phyloP scores from a whole-genome alignment of 2,113 vertebrate species.

The Noturus placidus region DNA sequence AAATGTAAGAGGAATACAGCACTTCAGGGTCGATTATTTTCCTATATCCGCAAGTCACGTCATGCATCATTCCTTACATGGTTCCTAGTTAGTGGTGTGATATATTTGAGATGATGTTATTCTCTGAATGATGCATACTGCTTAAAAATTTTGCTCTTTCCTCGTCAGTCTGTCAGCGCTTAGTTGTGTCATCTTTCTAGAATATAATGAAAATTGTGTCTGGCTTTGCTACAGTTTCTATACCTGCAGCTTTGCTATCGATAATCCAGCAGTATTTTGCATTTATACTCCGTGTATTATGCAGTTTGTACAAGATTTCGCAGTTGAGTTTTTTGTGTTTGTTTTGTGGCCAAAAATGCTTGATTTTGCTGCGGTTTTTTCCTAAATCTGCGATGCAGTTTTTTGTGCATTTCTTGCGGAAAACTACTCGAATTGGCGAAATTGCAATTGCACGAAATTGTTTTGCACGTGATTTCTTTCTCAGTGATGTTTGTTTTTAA shows the following conservation, averaged over 20 bases:
- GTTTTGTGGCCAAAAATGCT: no score
- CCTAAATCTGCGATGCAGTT: no score
- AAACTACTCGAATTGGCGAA: no score
- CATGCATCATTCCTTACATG: neutral
- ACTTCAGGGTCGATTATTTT: neutral
- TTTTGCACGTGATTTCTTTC: no score
- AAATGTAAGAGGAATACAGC: neutral
- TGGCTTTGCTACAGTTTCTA: neutral
- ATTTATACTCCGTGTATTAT: neutral
- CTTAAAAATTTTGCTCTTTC: neutral
- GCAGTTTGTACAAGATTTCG: no score
- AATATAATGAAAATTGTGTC: neutral
- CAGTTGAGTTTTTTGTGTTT: no score
- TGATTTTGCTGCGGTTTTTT: no score
- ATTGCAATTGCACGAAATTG: no score
- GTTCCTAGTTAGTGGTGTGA: neutral
- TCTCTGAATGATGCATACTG: neutral
- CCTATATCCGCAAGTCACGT: neutral
- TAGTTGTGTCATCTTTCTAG: neutral
- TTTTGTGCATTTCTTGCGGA: no score
- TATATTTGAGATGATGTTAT: conserved; percentile 20
- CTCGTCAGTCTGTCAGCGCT: neutral
- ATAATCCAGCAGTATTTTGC: neutral
- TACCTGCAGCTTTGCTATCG: neutral
- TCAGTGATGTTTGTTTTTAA: no score